phyloP scores from a whole-genome alignment of 2,797 vertebrate species.

The Halcyon badia region DNA sequence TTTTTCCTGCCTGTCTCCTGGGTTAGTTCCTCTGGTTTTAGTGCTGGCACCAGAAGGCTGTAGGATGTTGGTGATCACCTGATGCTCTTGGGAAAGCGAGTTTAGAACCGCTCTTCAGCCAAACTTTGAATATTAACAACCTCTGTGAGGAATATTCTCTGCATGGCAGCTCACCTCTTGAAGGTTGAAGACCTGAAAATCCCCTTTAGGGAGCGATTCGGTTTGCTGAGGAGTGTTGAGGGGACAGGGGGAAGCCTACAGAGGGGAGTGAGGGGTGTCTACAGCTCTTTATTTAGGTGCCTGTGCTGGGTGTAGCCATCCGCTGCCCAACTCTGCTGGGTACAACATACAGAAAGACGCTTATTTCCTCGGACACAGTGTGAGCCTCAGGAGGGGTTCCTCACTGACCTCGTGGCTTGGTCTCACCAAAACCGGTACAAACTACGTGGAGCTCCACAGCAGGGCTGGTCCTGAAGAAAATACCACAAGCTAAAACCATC shows the following conservation, averaged over 20 bases:
- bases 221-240: background rate
- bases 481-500: rapidly evolving
- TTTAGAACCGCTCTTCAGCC: background rate
- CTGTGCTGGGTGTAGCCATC: background rate
- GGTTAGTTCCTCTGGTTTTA: background rate
- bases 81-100: background rate
- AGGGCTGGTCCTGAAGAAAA: background rate
- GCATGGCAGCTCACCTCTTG: background rate
- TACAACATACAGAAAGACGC: background rate
- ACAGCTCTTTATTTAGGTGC: background rate
- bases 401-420: rapidly evolving
- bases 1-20: background rate
- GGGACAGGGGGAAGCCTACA: background rate
- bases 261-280: background rate
- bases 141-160: background rate
- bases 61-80: background rate
- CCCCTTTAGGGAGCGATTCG: background rate
- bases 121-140: background rate
- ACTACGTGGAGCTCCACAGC: background rate
- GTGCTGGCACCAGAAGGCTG: too few relatives aligned
- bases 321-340: background rate
- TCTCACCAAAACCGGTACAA: rapidly evolving
- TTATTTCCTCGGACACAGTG: rapidly evolving
- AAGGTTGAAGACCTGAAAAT: background rate
- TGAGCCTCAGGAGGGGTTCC: background rate